These are phyloP conservation scores for Neocrepidodera transversa DNA, from an alignment of 2,888 invertebrate species.

Conservation along the genomic window DNA sequence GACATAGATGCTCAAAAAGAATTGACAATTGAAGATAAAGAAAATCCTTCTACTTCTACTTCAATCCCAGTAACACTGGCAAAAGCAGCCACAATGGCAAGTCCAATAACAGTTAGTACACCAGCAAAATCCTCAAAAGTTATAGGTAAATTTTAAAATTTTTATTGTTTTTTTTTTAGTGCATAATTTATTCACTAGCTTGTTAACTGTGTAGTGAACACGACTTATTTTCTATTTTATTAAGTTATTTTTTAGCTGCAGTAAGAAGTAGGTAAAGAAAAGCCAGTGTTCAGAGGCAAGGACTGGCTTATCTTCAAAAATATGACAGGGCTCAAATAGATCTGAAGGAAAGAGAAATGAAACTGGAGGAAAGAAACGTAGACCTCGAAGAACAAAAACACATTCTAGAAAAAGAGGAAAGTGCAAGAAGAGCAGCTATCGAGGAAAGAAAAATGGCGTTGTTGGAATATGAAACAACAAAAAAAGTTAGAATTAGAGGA, in stretches of 20 bases:
- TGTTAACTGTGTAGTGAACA: conserved; percentile 4
- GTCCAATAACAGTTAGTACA: too few relatives aligned
- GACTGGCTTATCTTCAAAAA: neutral
- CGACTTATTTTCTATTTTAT: neutral
- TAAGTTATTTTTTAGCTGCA: conserved; percentile 2
- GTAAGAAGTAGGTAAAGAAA: neutral
- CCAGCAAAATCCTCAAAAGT: too few relatives aligned
- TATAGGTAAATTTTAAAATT: too few relatives aligned
- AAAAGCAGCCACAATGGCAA: too few relatives aligned
- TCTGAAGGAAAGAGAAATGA: neutral
- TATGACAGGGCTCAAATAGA: neutral
- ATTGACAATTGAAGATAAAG: too few relatives aligned
- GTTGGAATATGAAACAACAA: neutral
- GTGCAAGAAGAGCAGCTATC: neutral
- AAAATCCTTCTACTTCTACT: too few relatives aligned
- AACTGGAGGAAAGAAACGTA: neutral
- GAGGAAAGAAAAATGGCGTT: neutral
- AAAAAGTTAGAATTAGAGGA: neutral
- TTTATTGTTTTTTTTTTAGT: too few relatives aligned
- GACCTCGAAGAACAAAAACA: neutral
- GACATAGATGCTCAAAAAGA: too few relatives aligned
- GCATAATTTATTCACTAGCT: too few relatives aligned
- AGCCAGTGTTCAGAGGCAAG: neutral
- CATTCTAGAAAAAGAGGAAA: neutral
- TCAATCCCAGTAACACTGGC: too few relatives aligned